Base-by-base conservation (phyloP, 2,888 invertebrate genomes). In the Epinotia nisella region DNA sequence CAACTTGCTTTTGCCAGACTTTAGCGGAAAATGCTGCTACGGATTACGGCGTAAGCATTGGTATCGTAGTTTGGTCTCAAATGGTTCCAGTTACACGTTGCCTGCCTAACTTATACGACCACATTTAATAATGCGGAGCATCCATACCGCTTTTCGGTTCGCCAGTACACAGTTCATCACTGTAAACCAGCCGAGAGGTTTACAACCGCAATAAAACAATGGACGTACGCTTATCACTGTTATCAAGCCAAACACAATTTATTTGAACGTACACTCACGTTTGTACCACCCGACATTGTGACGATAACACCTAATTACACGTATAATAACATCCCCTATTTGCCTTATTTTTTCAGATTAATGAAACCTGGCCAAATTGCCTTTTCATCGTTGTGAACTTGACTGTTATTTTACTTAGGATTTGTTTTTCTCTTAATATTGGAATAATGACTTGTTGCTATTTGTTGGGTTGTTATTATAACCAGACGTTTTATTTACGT, bases 141-240 rank as follows among this genome's bases (percentile, higher is more conserved):
- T 13, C 2, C 10, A 19, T 19, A 82, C 78, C 83, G 81, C 80
- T 87, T 87, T 82, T 84, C 81, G 78, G 76, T 79, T 76, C 79
- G 81, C 85, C 75, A 82, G 83, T 35, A 76, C 70, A 66, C 75
- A 77, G 80, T 79, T 78, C 81, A 78, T 79, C 80, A 79, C 70
- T 75, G 78, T 78, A 78, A 78, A 80, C 76, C 78, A 77, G 77
- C 78, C 75, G 78, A 81, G 83, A 82, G 81, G 80, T 89, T 88
- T 88, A 89, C 88, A 85, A 83, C 91, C 86, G 85, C 90, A 90
- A 91, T 93, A 92, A 93, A 93, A 92, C 93, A 92, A 93, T 92
- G 89, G 90, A 86, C 85, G 84, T 80, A 51, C 71, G 81, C 87
- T 92, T 93, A 92, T 92, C 92, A 89, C 82, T 80, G 84, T 88